These are phyloP conservation scores for Triops cancriformis DNA, from an alignment of 1,140 invertebrate genomes.

Conservation along the genomic window DNA sequence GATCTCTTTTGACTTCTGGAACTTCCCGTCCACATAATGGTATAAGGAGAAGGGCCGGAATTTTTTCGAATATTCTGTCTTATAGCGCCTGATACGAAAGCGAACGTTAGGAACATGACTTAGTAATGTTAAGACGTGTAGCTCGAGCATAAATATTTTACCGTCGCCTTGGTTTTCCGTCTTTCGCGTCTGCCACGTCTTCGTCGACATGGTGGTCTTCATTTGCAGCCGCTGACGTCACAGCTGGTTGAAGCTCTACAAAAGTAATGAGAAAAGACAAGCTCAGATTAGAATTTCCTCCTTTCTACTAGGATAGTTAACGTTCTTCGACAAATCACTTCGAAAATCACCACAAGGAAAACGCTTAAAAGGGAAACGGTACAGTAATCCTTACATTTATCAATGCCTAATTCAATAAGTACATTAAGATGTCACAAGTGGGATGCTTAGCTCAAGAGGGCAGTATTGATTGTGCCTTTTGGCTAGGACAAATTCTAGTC, in stretches of 20 bases:
- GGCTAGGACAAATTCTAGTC: too few species aligned
- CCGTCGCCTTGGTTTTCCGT: conserved; percentile 34
- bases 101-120: conserved; percentile 19
- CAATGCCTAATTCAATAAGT: too few species aligned
- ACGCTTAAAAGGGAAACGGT: not conserved
- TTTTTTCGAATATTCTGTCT: conserved; percentile 70
- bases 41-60: conserved; percentile 73
- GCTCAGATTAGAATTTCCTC: conserved; percentile 34
- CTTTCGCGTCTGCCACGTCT: conserved; percentile 35
- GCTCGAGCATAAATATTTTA: conserved; percentile 23
- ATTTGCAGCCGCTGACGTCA: conserved; percentile 3
- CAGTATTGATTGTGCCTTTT: too few species aligned
- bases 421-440: too few species aligned
- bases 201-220: conserved; percentile 19
- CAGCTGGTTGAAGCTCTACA: not conserved
- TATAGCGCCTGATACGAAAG: conserved; percentile 36
- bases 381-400: too few species aligned
- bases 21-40: conserved; percentile 64
- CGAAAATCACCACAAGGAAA: not conserved
- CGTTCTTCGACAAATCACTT: not conserved
- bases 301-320: conserved; percentile 42
- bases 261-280: not conserved
- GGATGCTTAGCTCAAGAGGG: too few species aligned
- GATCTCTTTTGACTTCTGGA: conserved; percentile 46
- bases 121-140: conserved; percentile 8